These are phyloP conservation scores for Lacerta bilineata DNA, from an alignment of 2,797 vertebrate genomes.

Conservation along the genomic window DNA sequence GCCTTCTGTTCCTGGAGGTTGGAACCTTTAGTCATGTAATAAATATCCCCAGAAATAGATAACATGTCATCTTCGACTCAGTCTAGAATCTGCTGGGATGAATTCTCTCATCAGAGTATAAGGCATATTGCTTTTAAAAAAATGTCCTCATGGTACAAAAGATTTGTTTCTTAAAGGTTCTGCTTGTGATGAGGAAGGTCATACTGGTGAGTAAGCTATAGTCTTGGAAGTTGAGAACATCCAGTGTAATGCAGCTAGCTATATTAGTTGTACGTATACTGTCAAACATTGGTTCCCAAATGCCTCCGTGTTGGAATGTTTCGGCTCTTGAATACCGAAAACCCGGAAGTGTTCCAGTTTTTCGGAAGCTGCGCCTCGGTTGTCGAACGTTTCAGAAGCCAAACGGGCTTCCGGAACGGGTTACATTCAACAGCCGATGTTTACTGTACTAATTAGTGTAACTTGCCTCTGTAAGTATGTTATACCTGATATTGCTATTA, in stretches of 20 bases:
- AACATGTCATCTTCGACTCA: too few relatives aligned
- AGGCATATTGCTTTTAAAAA: neutral
- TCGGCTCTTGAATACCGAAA: too few relatives aligned
- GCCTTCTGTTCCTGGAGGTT: neutral
- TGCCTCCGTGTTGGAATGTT: too few relatives aligned
- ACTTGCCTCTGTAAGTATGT: neutral
- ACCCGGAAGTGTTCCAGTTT: too few relatives aligned
- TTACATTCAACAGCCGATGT: too few relatives aligned
- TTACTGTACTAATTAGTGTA: neutral
- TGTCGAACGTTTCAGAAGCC: too few relatives aligned
- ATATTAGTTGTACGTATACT: neutral
- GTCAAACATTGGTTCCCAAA: too few relatives aligned
- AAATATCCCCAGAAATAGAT: neutral
- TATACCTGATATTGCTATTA: neutral
- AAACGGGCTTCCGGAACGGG: too few relatives aligned
- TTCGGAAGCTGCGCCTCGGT: too few relatives aligned
- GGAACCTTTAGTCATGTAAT: neutral
- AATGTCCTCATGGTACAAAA: neutral
- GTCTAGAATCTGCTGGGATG: neutral
- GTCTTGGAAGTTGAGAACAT: neutral
- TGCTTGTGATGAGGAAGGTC: neutral
- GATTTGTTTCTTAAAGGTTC: neutral
- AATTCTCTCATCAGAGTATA: neutral
- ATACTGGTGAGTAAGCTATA: neutral
- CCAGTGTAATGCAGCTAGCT: neutral